phyloP scores from a whole-genome alignment of 2,797 vertebrate genomes.

The Jordanella pulchra region DNA sequence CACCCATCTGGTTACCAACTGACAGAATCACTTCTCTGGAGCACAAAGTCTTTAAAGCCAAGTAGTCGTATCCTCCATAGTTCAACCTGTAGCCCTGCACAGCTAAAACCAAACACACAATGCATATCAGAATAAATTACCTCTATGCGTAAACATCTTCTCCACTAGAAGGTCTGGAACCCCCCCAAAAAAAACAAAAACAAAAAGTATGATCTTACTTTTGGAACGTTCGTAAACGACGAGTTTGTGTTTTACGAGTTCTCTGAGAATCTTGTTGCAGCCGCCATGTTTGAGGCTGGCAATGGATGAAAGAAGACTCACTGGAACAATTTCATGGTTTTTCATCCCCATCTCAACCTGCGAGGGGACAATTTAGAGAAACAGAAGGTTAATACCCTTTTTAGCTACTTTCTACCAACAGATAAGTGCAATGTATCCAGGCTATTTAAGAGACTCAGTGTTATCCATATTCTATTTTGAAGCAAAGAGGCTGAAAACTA shows the following conservation, averaged over 20 bases:
- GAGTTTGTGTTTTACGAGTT: conserved; percentile 93
- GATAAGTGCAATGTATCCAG: too few species aligned
- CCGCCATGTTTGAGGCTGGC: conserved; percentile 95
- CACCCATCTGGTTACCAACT: conserved; percentile 97
- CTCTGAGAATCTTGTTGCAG: conserved; percentile 93
- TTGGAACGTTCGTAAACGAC: conserved; percentile 88
- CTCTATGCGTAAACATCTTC: neutral
- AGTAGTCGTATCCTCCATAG: conserved; percentile 93
- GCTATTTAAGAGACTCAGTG: too few species aligned
- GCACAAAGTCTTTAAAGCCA: conserved; percentile 92
- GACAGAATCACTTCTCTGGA: conserved; percentile 87
- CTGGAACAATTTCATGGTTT: conserved; percentile 96
- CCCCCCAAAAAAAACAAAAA: neutral
- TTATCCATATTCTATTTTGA: too few species aligned
- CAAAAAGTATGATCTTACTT: conserved; percentile 80
- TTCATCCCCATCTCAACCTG: conserved; percentile 99
- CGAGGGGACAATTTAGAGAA: neutral
- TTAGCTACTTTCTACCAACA: neutral
- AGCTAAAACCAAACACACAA: conserved; percentile 71
- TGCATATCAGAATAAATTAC: neutral
- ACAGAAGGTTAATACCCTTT: neutral
- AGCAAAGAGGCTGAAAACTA: too few species aligned
- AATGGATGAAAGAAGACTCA: conserved; percentile 91
- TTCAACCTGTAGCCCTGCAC: conserved; percentile 95
- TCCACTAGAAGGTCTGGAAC: fast-evolving